Evolutionary conservation across 2,113 vertebrate species (phyloP).

Genomic region (Misgurnus mizolepis): DNA sequence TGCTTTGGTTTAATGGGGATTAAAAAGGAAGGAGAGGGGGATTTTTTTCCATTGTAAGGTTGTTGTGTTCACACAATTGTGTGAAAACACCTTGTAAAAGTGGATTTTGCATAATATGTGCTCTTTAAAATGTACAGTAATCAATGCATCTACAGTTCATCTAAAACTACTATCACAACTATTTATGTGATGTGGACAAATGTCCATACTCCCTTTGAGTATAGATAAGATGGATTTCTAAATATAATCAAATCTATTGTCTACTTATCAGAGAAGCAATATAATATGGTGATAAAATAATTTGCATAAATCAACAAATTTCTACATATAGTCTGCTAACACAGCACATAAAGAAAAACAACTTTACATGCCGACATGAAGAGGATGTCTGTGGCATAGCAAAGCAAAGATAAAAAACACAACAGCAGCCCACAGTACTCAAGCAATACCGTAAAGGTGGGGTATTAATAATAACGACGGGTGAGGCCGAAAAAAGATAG

Average conservation of each 20-base stretch:
- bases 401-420: neutral
- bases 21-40: too few species aligned
- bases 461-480: conserved; percentile 22
- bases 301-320: neutral
- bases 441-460: conserved; percentile 13
- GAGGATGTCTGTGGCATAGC: neutral
- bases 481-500: conserved; percentile 40
- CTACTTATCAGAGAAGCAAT: neutral
- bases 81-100: too few species aligned
- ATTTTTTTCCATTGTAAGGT: too few species aligned
- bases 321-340: conserved; percentile 1
- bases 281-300: neutral
- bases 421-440: neutral
- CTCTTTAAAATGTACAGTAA: neutral
- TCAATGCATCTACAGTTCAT: neutral
- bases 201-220: neutral
- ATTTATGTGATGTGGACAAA: neutral
- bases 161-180: too few species aligned
- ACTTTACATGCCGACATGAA: conserved; percentile 15
- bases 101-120: too few species aligned
- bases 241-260: neutral
- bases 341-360: neutral
- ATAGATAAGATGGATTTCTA: neutral
- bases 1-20: too few species aligned
- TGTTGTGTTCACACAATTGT: too few species aligned